These are phyloP conservation scores for Echinarachnius parma DNA, from an alignment of 53 echinoderm and acorn worm genomes.

Conservation along the genomic window DNA sequence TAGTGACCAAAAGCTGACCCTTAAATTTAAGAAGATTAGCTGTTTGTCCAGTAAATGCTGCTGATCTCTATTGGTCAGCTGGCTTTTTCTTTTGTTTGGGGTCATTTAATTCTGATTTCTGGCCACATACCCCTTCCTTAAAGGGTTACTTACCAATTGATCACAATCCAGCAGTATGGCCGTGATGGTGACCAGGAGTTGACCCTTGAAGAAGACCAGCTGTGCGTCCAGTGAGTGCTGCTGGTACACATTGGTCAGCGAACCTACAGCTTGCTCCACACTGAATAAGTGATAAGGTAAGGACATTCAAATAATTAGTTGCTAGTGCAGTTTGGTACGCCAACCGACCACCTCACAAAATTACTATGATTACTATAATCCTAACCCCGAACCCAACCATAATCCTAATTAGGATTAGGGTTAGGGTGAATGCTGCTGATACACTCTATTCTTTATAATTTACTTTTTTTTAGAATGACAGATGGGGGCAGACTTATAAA, in stretches of 20 bases:
- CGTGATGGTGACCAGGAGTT: constrained; percentile 79
- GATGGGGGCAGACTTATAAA: no score
- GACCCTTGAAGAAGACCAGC: constrained; percentile 70
- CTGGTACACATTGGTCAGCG: constrained; percentile 73
- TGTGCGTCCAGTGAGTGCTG: constrained; percentile 53
- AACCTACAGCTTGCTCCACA: constrained; percentile 85
- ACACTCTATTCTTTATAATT: no score
- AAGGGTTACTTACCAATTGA: constrained; percentile 85
- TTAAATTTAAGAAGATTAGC: constrained; percentile 67
- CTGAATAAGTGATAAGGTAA: constrained; percentile 20
- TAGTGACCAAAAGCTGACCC: constrained; percentile 77
- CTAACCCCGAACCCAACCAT: background rate
- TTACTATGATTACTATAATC: no score
- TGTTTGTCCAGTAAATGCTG: constrained; percentile 53
- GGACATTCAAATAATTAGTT: background rate
- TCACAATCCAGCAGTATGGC: constrained; percentile 68
- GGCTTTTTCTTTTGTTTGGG: no score
- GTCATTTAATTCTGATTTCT: no score
- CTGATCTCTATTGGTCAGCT: constrained; percentile 68
- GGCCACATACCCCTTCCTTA: no score
- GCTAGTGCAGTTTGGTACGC: background rate
- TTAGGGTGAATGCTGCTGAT: no score
- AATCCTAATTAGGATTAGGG: background rate
- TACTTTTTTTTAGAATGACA: no score
- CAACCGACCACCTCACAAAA: background rate